phyloP scores from a whole-genome alignment of 2,113 vertebrate genomes.

The Lontra canadensis region DNA sequence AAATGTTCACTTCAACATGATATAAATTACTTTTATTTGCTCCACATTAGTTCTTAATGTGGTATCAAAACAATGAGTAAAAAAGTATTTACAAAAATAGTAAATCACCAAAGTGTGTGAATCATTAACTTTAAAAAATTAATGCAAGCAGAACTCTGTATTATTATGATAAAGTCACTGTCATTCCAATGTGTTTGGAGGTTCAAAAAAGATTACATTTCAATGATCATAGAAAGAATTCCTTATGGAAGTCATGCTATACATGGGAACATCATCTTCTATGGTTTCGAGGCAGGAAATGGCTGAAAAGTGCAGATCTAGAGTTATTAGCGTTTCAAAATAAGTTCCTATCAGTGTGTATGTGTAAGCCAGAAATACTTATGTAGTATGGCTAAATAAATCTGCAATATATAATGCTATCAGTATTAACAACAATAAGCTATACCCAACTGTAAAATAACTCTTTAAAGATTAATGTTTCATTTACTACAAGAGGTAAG shows the following conservation, averaged over 20 bases:
- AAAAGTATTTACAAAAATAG: constrained; percentile 46
- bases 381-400: background rate
- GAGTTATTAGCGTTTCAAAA: background rate
- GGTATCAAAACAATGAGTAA: background rate
- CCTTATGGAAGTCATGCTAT: background rate
- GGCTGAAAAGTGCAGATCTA: background rate
- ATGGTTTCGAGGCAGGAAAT: background rate
- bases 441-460: background rate
- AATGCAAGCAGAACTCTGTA: background rate
- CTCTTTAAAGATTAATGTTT: background rate
- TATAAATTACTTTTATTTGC: constrained; percentile 5
- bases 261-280: background rate
- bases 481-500: background rate
- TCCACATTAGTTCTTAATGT: constrained; percentile 35
- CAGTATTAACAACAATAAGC: background rate
- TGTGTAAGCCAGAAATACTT: background rate
- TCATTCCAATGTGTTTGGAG: background rate
- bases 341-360: background rate
- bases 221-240: background rate
- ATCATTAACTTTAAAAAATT: constrained; percentile 8
- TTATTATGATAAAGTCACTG: constrained; percentile 13
- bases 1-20: background rate
- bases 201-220: background rate
- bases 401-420: background rate
- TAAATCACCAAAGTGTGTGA: constrained; percentile 16